These are phyloP conservation scores for Helogale parvula DNA, from an alignment of 2,113 vertebrate species.

Conservation along the genomic window DNA sequence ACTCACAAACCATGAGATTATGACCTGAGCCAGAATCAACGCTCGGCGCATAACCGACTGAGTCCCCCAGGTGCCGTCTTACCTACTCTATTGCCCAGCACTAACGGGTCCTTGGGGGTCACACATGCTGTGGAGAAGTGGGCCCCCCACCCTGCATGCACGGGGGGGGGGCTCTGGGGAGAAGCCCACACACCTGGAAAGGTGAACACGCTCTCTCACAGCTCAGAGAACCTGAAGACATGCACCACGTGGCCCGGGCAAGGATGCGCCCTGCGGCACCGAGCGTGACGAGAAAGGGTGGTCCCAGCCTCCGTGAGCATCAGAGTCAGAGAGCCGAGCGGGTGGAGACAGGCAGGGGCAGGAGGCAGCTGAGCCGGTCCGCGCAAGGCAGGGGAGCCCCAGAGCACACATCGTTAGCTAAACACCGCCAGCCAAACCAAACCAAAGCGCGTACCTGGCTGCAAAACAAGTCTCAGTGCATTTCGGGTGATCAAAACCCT, in stretches of 20 bases:
- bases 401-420: not conserved
- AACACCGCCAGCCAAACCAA: not conserved
- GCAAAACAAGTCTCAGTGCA: no score
- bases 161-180: not conserved
- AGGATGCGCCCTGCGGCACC: not conserved
- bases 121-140: accelerated
- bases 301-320: accelerated
- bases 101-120: not conserved
- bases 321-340: not conserved
- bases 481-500: accelerated
- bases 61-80: not conserved
- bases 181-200: accelerated
- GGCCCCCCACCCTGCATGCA: no score
- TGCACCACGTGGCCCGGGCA: accelerated
- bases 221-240: not conserved
- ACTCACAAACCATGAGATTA: no score
- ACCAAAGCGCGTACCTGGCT: no score
- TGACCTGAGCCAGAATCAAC: no score
- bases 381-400: not conserved
- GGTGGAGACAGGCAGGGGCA: accelerated
- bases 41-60: no score
- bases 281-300: no score
- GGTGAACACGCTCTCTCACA: accelerated
- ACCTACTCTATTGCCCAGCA: accelerated
- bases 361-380: accelerated